Base-by-base conservation (phyloP, 53 echinoderm and acorn worm genomes). In the Crossaster papposus region DNA sequence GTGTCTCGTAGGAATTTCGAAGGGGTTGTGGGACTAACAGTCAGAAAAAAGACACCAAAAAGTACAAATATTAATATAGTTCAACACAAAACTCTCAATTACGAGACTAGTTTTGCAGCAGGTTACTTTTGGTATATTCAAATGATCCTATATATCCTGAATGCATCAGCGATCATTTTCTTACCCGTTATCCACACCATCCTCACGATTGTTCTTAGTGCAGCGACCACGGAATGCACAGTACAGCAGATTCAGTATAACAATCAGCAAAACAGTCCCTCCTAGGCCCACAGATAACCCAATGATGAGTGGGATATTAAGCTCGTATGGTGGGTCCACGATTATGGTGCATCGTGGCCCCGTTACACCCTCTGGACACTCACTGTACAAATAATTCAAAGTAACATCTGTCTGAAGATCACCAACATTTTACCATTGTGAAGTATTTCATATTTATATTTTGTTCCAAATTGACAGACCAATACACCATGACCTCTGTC, bases 281-380 rank as follows among this genome's bases (percentile, higher is more conserved):
- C 82, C 82, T 13, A 82, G 65, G 8, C 82, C 82, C 35, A 82
- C 70, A 13, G 82, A 82, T 30, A 82, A 28, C 23, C 82, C 82
- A 18, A 82, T 26, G 23, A 82, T 82, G 37, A 82, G 82, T 12
- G 74, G 74, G 13, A 73, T 73, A 35, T 73, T 73, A 14, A 36
- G 74, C 33, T 28, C 74, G 15, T 32, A 31, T 14, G 74, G 33
- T 0, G 74, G 74, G 14, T 15, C 34, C 35, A 33, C 33, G 30
- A 34, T n/a, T 11, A n/a, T 6, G 74, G 35, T 73, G 20, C 74
- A 73, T 73, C 74, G 13, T 1, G 74, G 74, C 28, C 23, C 23
- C 2, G 23, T 28, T 14, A 32, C 35, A 17, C 35, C 35, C 36
- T 35, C 34, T 73, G 74, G 74, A 12, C 74, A 73, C 12, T 73